Evolutionary conservation across 2,888 invertebrate species (phyloP).

Genomic region (Lampropteryx suffumata): DNA sequence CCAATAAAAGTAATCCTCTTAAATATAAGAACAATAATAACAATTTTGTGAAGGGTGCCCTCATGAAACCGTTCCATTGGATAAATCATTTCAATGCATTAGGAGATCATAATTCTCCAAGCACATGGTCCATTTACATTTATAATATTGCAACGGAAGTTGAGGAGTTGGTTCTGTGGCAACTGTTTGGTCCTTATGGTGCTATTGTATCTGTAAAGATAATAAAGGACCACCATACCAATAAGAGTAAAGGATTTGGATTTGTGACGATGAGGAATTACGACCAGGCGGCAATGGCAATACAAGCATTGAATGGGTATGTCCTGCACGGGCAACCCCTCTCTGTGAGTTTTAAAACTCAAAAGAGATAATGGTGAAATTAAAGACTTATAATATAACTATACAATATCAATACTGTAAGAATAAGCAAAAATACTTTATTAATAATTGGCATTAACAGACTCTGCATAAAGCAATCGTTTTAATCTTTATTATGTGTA

Average conservation of each 20-base stretch:
- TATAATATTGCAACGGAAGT: conserved; percentile 80
- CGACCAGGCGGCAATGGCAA: conserved; percentile 81
- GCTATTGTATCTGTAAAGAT: conserved; percentile 82
- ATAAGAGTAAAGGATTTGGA: conserved; percentile 81
- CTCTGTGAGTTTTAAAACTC: conserved; percentile 81
- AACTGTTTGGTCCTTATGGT: conserved; percentile 81
- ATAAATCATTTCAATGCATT: conserved; percentile 77
- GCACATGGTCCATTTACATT: conserved; percentile 81
- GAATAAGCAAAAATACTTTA: conserved; percentile 68
- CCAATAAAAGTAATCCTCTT: conserved; percentile 81
- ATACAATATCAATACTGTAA: conserved; percentile 80
- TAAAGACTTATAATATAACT: conserved; percentile 61
- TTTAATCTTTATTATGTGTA: conserved; percentile 57
- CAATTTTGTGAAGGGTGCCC: conserved; percentile 72
- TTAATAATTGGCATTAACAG: conserved; percentile 63
- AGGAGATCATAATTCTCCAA: conserved; percentile 76
- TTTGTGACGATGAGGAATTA: conserved; percentile 82
- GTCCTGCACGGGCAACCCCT: conserved; percentile 75
- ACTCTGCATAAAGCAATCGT: conserved; percentile 59
- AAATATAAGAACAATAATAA: conserved; percentile 79
- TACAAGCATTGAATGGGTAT: conserved; percentile 79
- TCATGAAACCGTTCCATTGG: conserved; percentile 78
- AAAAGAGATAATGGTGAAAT: conserved; percentile 80
- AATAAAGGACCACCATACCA: conserved; percentile 80
- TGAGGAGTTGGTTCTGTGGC: conserved; percentile 79